Evolutionary conservation across 1,140 invertebrate genomes (phyloP), one percentile per base, ranked within the genome.

Genomic region (Drosophila persimilis): DNA sequence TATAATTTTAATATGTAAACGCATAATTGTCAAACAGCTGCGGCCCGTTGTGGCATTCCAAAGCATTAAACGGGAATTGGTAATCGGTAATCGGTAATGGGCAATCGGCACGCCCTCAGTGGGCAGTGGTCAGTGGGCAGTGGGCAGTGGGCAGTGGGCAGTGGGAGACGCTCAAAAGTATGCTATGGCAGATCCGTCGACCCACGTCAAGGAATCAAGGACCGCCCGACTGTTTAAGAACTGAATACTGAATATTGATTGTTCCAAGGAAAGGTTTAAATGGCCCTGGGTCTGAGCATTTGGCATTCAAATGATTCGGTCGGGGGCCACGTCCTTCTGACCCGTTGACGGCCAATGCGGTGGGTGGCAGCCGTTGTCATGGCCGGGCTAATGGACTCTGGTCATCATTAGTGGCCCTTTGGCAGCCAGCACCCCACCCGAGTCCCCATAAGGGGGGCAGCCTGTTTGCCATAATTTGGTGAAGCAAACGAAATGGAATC

Each of bases 381-480:
- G 51, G 11, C 8, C 45, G 20, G 69, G 52, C 20, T 70, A 69
- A 70, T 70, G 64, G 66, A 70, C 51, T 70, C 50, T 70, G 31
- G 64, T 48, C 64, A 57, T 70, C 66, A 70, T 70, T 70, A 70
- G 66, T 70, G 66, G 63, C 65, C 63, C 52, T 70, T 70, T 69
- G 64, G 63, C 65, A 55, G 65, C 61, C 17, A 6, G 11, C 6
- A 17, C 17, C 1, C 39, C n/a, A 24, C 24, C 54, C 8, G 13
- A 13, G 35, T 29, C 35, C 29, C 3, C 35, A 39, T 31, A 20
- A 20, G 44, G 17, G 31, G 35, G 51, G 57, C 63, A 63, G 63
- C 63, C 44, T 50, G 64, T 57, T 65, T 69, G 64, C 55, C 64
- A 59, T 67, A 56, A 61, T 75, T 73, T 73, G 52, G 57, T 52